These are phyloP conservation scores for Thyatira batis DNA, from an alignment of 2,888 invertebrate species.

Conservation along the genomic window DNA sequence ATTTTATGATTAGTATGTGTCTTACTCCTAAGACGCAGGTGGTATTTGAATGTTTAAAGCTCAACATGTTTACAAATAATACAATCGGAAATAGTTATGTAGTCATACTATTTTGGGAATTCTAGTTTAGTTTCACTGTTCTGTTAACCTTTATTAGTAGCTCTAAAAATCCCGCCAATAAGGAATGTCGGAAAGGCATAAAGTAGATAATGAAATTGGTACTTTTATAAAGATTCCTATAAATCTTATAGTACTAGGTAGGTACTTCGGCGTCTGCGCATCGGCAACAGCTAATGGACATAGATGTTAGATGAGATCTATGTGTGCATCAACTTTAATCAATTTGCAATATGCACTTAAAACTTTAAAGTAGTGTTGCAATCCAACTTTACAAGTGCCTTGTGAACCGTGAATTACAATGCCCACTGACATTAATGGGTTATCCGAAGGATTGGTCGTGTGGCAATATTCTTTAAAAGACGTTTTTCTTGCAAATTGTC, in stretches of 20 bases:
- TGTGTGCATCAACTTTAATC: slow-evolving; percentile 36
- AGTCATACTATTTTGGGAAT: no score
- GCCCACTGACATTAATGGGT: slow-evolving; percentile 36
- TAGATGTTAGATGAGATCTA: slow-evolving; percentile 20
- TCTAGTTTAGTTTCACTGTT: no score
- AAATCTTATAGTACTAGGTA: no score
- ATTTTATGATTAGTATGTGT: slow-evolving; percentile 54
- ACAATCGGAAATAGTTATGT: not conserved
- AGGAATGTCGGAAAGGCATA: no score
- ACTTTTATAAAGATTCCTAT: no score
- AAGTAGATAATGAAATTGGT: no score
- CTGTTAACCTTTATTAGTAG: not conserved
- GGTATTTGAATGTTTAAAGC: slow-evolving; percentile 10
- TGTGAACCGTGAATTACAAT: slow-evolving; percentile 40
- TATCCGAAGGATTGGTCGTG: slow-evolving; percentile 34
- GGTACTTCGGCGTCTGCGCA: not conserved
- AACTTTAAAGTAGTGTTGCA: slow-evolving; percentile 18
- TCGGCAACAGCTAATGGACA: slow-evolving; percentile 14
- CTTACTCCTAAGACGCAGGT: slow-evolving; percentile 14
- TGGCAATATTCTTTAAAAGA: slow-evolving; percentile 27
- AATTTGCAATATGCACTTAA: slow-evolving; percentile 31
- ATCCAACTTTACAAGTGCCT: slow-evolving; percentile 25
- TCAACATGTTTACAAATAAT: not conserved
- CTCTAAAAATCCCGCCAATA: no score
- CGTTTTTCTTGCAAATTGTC: slow-evolving; percentile 25